A percentile compares a stretch with the other conserved stretches of the same genome.
phyloP scores from a whole-genome alignment of 2,113 vertebrate species.

The Chauna torquata region DNA sequence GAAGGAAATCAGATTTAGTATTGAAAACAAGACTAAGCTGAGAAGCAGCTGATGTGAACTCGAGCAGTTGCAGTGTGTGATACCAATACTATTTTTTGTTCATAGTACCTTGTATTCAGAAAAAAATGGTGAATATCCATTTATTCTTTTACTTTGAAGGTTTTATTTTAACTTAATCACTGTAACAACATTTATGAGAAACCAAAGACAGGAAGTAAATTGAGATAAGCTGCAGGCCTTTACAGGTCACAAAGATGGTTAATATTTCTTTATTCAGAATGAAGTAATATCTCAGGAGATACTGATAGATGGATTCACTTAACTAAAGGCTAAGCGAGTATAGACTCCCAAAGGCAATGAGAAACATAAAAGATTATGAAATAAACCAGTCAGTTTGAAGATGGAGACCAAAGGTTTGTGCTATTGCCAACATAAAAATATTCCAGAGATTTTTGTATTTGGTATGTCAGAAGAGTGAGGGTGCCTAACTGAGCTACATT shows the following conservation, averaged over 20 bases:
- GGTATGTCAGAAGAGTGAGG: neutral
- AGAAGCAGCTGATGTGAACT: slow-evolving; percentile 50
- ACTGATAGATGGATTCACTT: neutral
- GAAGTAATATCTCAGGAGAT: slow-evolving; percentile 1
- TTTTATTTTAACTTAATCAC: neutral
- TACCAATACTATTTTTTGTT: neutral
- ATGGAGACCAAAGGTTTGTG: neutral
- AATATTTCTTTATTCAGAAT: neutral
- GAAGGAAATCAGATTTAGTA: slow-evolving; percentile 67
- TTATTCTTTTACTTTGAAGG: neutral
- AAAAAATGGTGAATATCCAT: neutral
- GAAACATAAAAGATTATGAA: neutral
- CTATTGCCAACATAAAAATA: neutral
- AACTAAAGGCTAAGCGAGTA: neutral
- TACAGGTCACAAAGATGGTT: neutral
- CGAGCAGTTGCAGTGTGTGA: neutral
- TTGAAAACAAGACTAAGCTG: slow-evolving; percentile 66
- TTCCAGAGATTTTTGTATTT: neutral
- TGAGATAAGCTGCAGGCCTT: neutral
- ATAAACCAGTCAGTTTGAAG: neutral
- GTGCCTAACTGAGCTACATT: neutral
- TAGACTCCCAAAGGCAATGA: neutral
- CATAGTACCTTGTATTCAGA: neutral
- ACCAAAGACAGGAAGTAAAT: neutral
- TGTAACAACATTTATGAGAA: neutral